Conservation (phyloP, 2,797 vertebrate genomes). For the Syngnathus acus region DNA sequence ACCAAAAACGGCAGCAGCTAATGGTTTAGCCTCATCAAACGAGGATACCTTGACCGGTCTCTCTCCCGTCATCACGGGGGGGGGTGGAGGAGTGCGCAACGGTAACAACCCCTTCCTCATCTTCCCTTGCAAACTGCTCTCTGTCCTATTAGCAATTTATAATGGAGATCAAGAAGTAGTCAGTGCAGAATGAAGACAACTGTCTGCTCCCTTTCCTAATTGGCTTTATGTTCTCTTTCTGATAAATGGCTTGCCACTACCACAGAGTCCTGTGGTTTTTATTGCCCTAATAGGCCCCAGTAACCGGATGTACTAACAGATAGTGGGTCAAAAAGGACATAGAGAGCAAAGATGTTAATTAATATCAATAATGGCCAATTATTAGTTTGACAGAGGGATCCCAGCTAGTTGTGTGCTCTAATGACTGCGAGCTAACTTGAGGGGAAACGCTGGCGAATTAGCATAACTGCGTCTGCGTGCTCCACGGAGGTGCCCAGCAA, state of each 20-base stretch:
- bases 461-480: conserved; percentile 92
- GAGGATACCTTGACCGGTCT: conserved; percentile 77
- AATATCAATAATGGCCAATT: conserved; percentile 99
- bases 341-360: conserved; percentile 99
- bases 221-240: conserved; percentile 97
- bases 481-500: conserved; percentile 89
- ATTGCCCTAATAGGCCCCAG: conserved; percentile 92
- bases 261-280: conserved; percentile 79
- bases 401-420: conserved; percentile 92
- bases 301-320: conserved; percentile 98
- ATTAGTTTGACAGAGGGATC: conserved; percentile 99
- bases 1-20: conserved; percentile 80
- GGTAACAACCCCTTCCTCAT: conserved; percentile 74
- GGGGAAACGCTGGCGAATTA: conserved; percentile 92
- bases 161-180: conserved; percentile 99
- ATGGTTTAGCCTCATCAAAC: conserved; percentile 81
- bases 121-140: conserved; percentile 80
- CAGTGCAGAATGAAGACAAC: conserved; percentile 97
- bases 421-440: conserved; percentile 94
- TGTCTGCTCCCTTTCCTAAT: conserved; percentile 95
- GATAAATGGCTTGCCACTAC: conserved; percentile 95
- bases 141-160: conserved; percentile 99
- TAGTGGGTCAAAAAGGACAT: conserved; percentile 88
- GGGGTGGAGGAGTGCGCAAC: conserved; percentile 75
- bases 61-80: conserved; percentile 81